These are phyloP conservation scores for human (Homo sapiens) DNA, from an alignment of 2,113 vertebrate species.

Conservation along the genomic window DNA sequence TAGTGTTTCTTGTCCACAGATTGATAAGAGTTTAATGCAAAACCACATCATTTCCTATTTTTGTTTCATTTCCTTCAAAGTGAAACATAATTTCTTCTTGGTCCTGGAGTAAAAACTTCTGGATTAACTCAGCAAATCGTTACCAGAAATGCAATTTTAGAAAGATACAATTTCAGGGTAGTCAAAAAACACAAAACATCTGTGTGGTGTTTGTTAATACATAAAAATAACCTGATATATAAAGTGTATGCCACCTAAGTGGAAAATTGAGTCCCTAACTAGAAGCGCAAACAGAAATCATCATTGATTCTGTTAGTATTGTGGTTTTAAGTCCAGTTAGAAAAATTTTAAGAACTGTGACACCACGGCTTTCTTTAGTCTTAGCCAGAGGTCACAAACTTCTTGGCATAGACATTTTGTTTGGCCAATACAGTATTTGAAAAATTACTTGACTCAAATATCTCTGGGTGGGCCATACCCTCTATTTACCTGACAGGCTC, in stretches of 20 bases:
- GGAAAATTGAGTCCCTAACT: constrained; percentile 37
- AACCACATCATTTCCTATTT: constrained; percentile 65
- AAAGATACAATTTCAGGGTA: constrained; percentile 62
- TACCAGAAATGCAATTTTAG: constrained; percentile 76
- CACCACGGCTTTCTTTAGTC: neutral
- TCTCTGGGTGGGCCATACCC: neutral
- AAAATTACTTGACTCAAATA: neutral
- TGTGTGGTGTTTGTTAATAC: constrained; percentile 62
- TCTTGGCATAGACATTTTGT: constrained; percentile 15
- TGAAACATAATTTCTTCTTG: constrained; percentile 60
- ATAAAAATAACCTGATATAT: constrained; percentile 28
- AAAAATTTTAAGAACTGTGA: constrained; percentile 23
- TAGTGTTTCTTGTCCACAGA: constrained; percentile 50
- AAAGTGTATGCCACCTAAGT: constrained; percentile 7
- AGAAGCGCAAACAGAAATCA: neutral
- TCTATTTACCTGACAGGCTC: neutral
- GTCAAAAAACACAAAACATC: constrained; percentile 63
- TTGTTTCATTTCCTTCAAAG: constrained; percentile 68
- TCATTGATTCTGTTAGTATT: neutral
- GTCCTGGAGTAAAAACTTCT: constrained; percentile 60
- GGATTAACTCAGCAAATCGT: constrained; percentile 74
- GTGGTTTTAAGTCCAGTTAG: neutral
- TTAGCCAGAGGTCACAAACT: neutral
- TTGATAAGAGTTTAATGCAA: constrained; percentile 48
- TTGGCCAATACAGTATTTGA: neutral